A percentile compares a stretch with the other conserved stretches of the same genome.
Conservation (phyloP, 2,888 invertebrate genomes). For the Leptinotarsa rubiginosa region DNA sequence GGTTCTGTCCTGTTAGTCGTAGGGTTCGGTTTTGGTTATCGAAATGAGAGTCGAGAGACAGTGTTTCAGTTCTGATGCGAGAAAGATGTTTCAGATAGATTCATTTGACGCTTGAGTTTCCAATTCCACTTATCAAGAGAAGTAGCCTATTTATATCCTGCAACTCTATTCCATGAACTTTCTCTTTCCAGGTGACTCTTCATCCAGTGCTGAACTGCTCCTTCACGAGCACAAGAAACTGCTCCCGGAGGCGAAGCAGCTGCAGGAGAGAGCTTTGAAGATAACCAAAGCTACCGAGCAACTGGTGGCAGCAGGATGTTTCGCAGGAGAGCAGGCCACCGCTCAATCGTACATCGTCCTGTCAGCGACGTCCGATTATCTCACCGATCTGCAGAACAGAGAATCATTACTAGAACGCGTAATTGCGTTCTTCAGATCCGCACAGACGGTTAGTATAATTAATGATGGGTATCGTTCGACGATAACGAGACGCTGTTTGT, state of each 20-base stretch:
- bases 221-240: conserved; percentile 77
- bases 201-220: conserved; percentile 75
- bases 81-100: too few species aligned
- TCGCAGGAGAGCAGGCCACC: conserved; percentile 77
- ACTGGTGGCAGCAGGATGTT: conserved; percentile 76
- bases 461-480: conserved; percentile 6
- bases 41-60: too few species aligned
- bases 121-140: too few species aligned
- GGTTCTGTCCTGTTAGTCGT: too few species aligned
- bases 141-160: background rate
- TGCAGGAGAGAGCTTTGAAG: conserved; percentile 81
- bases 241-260: conserved; percentile 77
- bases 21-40: too few species aligned
- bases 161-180: background rate
- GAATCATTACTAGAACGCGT: conserved; percentile 76
- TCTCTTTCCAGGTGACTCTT: conserved; percentile 73
- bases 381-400: conserved; percentile 77
- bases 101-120: too few species aligned
- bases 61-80: too few species aligned
- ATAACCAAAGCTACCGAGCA: conserved; percentile 84
- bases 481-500: conserved; percentile 5
- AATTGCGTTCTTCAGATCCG: conserved; percentile 77
- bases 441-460: conserved; percentile 70
- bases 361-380: conserved; percentile 76
- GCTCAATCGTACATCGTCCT: conserved; percentile 76